These are phyloP conservation scores for Achroia grisella DNA, from an alignment of 1,140 invertebrate species.

Conservation along the genomic window DNA sequence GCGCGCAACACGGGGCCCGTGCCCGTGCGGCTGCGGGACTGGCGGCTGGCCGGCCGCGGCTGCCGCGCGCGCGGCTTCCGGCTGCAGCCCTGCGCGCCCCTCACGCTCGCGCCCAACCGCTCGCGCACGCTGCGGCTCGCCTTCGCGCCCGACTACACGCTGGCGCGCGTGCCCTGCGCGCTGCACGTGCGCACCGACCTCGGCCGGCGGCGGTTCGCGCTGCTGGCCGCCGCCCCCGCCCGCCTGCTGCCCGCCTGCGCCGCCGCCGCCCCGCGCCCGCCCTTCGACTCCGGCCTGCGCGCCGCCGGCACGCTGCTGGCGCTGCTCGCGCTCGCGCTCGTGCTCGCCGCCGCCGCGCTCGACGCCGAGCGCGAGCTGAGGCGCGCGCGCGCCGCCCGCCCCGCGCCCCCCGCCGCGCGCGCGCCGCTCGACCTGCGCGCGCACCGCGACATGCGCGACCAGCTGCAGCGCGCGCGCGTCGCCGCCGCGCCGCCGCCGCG, in stretches of 20 bases:
- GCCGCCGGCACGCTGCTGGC: constrained; percentile 22
- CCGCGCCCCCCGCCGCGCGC: constrained; percentile 32
- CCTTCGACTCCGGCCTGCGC: constrained; percentile 80
- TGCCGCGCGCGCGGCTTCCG: constrained; percentile 1
- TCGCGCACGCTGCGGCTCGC: constrained; percentile 74
- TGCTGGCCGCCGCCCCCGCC: constrained; percentile 87
- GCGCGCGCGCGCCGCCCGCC: constrained; percentile 22
- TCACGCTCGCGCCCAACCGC: constrained; percentile 75
- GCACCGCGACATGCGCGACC: constrained; percentile 7
- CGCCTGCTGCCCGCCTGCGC: constrained; percentile 83
- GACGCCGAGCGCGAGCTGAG: constrained; percentile 40
- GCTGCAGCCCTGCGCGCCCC: constrained; percentile 63
- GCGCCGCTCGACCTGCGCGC: constrained; percentile 6
- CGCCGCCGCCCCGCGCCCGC: constrained; percentile 81
- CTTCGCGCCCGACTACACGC: constrained; percentile 94
- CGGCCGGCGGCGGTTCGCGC: constrained; percentile 79
- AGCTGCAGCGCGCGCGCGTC: constrained; percentile 5
- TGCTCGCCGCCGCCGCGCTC: constrained; percentile 30
- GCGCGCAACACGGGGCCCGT: constrained; percentile 1
- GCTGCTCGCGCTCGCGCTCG: constrained; percentile 31
- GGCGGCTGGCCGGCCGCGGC: not conserved
- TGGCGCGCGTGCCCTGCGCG: constrained; percentile 83
- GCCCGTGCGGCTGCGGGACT: not conserved
- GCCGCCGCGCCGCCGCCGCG: constrained; percentile 10
- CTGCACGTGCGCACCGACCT: constrained; percentile 30